A percentile compares a stretch with the other conserved stretches of the same genome.
Evolutionary conservation across 1,140 invertebrate genomes (phyloP).

Genomic region (Brachionus plicatilis): DNA sequence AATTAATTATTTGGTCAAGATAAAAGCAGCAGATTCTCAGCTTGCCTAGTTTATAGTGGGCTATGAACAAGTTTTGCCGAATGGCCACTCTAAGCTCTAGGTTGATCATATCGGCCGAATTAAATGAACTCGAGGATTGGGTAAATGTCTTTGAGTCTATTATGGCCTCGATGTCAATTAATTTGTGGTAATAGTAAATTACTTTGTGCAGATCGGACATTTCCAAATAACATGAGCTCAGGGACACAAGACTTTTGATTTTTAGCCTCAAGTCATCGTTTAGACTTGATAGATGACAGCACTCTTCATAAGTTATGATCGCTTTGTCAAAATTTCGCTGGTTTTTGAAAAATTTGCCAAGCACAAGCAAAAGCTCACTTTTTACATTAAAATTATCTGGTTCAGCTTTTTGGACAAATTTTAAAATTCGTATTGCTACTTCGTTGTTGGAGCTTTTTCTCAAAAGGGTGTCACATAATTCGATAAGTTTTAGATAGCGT

Average conservation of each 20-base stretch:
- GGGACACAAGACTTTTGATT: conserved; percentile 25
- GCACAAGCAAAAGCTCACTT: conserved; percentile 3
- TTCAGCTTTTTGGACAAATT: not conserved
- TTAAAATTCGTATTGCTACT: not conserved
- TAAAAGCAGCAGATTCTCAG: conserved; percentile 14
- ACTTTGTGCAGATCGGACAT: conserved; percentile 31
- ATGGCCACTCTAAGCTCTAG: conserved; percentile 14
- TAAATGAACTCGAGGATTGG: not conserved
- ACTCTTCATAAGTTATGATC: conserved; percentile 21
- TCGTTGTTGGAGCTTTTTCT: not conserved
- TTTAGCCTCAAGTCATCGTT: conserved; percentile 4
- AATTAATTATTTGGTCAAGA: conserved; percentile 15
- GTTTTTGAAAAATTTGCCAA: conserved; percentile 32
- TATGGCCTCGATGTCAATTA: not conserved
- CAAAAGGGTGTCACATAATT: not conserved
- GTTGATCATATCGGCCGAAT: not conserved
- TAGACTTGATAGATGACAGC: not conserved
- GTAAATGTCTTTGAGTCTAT: not conserved
- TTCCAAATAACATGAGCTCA: conserved; percentile 31
- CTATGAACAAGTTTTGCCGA: conserved; percentile 31
- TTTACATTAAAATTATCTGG: not conserved
- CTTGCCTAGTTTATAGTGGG: conserved; percentile 29
- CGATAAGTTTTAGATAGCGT: not conserved
- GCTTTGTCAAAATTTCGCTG: conserved; percentile 34
- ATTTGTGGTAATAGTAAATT: conserved; percentile 26